phyloP scores from a whole-genome alignment of 2,888 invertebrate species.

The Heliconius cydno region DNA sequence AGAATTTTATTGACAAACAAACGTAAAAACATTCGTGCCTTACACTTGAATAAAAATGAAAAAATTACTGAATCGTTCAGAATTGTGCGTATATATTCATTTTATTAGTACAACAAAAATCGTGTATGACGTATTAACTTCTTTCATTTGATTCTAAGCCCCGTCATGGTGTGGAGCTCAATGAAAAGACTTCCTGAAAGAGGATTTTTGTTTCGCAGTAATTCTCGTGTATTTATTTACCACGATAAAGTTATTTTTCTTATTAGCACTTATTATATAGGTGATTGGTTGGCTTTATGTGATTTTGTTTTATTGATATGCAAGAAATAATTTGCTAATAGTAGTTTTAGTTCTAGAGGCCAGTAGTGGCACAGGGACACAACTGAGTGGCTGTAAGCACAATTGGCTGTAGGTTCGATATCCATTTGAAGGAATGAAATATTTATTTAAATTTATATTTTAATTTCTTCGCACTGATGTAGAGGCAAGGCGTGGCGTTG shows the following conservation, averaged over 20 bases:
- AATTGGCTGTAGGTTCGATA: not conserved
- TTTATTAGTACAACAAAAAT: not conserved
- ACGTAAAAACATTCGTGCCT: not conserved
- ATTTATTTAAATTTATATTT: not conserved
- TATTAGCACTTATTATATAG: not conserved
- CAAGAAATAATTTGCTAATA: not conserved
- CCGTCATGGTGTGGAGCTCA: not conserved
- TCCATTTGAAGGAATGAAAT: not conserved
- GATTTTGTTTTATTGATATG: not conserved
- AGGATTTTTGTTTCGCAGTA: conserved; percentile 21
- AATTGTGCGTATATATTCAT: not conserved
- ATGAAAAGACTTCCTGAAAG: conserved; percentile 19
- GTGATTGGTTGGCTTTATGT: not conserved
- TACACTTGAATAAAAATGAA: no score
- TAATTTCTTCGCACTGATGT: not conserved
- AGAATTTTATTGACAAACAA: no score
- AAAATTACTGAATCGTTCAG: not conserved
- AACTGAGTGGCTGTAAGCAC: not conserved
- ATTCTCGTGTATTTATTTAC: not conserved
- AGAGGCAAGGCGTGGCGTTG: not conserved
- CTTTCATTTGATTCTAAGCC: conserved; percentile 19
- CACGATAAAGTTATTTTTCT: conserved; percentile 7
- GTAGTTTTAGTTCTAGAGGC: no score
- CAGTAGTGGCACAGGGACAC: not conserved
- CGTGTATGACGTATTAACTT: not conserved